These are phyloP conservation scores for Rhabdomys pumilio DNA, from an alignment of 2,797 vertebrate genomes.

Conservation along the genomic window DNA sequence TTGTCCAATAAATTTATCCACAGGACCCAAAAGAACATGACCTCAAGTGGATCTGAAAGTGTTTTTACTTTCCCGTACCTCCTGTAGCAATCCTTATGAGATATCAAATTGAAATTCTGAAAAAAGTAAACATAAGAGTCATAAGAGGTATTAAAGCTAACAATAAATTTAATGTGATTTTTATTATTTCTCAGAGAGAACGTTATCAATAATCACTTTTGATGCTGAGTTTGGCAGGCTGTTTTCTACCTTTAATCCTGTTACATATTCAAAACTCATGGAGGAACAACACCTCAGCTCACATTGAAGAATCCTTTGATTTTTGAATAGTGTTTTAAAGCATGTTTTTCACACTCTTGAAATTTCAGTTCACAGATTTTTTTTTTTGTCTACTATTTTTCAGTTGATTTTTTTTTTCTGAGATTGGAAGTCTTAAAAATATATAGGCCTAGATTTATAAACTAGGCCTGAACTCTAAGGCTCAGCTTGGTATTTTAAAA, in stretches of 20 bases:
- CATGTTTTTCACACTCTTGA: neutral
- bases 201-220: neutral
- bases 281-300: neutral
- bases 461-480: neutral
- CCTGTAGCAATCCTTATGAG: neutral
- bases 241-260: slow-evolving; percentile 1
- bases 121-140: neutral
- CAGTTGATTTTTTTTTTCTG: neutral
- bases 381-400: neutral
- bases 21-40: neutral
- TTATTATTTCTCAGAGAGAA: neutral
- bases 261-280: neutral
- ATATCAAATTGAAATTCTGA: neutral
- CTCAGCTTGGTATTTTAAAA: slow-evolving; percentile 27
- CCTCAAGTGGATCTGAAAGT: neutral
- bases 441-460: neutral
- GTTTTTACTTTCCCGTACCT: neutral
- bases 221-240: neutral
- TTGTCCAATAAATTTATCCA: neutral
- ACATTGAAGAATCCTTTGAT: neutral
- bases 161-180: neutral
- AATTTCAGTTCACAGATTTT: neutral
- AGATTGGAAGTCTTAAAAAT: neutral
- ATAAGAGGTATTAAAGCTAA: neutral
- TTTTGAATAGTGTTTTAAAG: neutral